Conservation (phyloP, 2,113 vertebrate species). For the Poicephalus gulielmi region DNA sequence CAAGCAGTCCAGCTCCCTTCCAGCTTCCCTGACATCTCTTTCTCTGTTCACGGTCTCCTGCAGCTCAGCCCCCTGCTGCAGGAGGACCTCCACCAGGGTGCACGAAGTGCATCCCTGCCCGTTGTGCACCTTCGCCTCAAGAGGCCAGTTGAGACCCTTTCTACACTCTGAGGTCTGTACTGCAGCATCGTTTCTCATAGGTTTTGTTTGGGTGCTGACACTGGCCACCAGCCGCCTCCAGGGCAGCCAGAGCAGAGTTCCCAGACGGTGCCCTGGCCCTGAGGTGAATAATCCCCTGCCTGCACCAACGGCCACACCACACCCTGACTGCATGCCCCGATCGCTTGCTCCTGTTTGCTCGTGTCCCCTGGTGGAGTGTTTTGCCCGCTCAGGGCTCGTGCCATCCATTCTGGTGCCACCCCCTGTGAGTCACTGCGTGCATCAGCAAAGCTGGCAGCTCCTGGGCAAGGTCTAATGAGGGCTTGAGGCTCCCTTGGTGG, state of each 20-base stretch:
- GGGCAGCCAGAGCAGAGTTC: not conserved
- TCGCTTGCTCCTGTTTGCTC: not conserved
- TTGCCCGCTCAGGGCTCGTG: not conserved
- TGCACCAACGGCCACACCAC: not conserved
- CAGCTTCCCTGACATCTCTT: not conserved
- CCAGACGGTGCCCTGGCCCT: not conserved
- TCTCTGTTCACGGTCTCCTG: not conserved
- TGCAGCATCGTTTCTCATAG: not conserved
- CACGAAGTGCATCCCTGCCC: not conserved
- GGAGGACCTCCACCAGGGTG: not conserved
- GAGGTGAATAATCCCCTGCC: not conserved
- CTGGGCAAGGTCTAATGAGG: not conserved
- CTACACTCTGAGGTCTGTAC: not conserved
- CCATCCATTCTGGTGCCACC: not conserved
- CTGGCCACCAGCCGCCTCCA: not conserved
- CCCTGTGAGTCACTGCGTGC: not conserved
- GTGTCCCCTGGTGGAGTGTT: not conserved
- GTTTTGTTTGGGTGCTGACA: not conserved
- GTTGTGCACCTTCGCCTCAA: not conserved
- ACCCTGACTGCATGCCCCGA: too few species aligned
- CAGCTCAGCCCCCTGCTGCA: not conserved
- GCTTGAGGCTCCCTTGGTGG: not conserved
- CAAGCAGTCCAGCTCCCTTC: not conserved
- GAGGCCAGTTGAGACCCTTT: not conserved
- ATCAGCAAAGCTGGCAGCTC: not conserved